These are phyloP conservation scores for Drosophila ambigua DNA, from an alignment of 1,140 invertebrate genomes.

Conservation along the genomic window DNA sequence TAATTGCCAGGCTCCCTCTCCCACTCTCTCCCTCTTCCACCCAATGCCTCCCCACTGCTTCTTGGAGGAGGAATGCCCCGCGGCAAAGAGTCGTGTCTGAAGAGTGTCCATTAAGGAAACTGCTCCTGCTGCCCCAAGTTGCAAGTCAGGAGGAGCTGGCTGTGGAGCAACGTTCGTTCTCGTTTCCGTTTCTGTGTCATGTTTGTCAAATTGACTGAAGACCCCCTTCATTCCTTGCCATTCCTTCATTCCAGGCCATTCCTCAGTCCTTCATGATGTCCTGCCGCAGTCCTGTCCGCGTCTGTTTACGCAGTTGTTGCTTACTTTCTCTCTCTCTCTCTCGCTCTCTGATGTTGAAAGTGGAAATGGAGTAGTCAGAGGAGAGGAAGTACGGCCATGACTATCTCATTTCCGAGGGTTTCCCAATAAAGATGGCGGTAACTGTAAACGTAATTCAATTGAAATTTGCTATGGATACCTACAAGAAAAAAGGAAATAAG, in stretches of 20 bases:
- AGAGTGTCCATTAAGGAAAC: constrained; percentile 49
- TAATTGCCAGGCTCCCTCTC: constrained; percentile 56
- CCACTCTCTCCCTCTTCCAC: neutral
- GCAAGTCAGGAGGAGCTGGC: constrained; percentile 55
- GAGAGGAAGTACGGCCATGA: constrained; percentile 33
- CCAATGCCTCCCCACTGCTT: neutral
- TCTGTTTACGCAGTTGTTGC: constrained; percentile 49
- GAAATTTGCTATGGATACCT: constrained; percentile 1
- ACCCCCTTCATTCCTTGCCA: constrained; percentile 20
- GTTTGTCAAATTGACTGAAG: constrained; percentile 78
- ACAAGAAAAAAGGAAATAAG: neutral
- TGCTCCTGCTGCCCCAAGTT: constrained; percentile 39
- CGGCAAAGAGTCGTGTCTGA: constrained; percentile 29
- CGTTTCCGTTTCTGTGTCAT: constrained; percentile 70
- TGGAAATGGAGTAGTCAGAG: neutral
- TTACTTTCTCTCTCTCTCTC: constrained; percentile 3
- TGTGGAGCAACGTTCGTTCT: constrained; percentile 23
- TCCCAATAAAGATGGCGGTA: constrained; percentile 25
- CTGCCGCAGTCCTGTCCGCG: constrained; percentile 38
- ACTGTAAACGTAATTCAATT: constrained; percentile 17
- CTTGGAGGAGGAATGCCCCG: constrained; percentile 26
- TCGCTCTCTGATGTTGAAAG: neutral
- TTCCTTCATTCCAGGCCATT: constrained; percentile 11
- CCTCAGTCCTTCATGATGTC: constrained; percentile 31
- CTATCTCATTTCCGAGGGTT: constrained; percentile 39